Conservation (phyloP, 1,140 invertebrate species). For the Temnothorax longispinosus region DNA sequence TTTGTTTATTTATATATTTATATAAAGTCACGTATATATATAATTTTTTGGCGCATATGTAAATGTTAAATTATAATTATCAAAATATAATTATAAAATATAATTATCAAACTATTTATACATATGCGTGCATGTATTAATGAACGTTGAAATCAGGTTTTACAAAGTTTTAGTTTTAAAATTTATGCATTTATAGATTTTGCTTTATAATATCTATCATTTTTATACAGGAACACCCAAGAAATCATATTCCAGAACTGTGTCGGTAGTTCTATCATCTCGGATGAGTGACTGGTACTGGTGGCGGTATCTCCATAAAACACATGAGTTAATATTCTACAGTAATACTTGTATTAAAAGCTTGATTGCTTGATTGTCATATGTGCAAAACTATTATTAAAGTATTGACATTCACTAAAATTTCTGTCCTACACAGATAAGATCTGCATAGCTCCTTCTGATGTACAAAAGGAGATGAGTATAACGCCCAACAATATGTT, state of each 20-base stretch:
- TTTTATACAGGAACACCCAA: conserved; percentile 90
- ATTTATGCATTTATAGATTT: conserved; percentile 12
- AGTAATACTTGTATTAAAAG: not conserved
- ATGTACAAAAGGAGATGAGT: conserved; percentile 98
- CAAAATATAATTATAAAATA: too few relatives aligned
- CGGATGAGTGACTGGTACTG: conserved; percentile 98
- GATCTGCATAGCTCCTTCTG: conserved; percentile 98
- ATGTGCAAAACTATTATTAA: not conserved
- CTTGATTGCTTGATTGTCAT: conserved; percentile 54
- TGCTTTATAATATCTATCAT: not conserved
- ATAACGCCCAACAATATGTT: conserved; percentile 95
- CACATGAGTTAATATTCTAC: conserved; percentile 88
- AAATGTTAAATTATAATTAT: not conserved
- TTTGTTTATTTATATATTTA: too few relatives aligned
- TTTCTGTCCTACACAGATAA: conserved; percentile 88
- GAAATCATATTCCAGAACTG: conserved; percentile 94
- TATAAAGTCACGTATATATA: too few relatives aligned
- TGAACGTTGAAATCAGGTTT: not conserved
- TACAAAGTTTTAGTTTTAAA: conserved; percentile 22
- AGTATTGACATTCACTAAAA: not conserved
- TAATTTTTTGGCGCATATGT: too few relatives aligned
- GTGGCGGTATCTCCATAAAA: conserved; percentile 97
- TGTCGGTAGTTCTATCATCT: conserved; percentile 96
- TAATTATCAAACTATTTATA: not conserved
- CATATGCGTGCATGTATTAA: not conserved